phyloP scores from a whole-genome alignment of 2,113 vertebrate species.

The Coregonus clupeaformis region DNA sequence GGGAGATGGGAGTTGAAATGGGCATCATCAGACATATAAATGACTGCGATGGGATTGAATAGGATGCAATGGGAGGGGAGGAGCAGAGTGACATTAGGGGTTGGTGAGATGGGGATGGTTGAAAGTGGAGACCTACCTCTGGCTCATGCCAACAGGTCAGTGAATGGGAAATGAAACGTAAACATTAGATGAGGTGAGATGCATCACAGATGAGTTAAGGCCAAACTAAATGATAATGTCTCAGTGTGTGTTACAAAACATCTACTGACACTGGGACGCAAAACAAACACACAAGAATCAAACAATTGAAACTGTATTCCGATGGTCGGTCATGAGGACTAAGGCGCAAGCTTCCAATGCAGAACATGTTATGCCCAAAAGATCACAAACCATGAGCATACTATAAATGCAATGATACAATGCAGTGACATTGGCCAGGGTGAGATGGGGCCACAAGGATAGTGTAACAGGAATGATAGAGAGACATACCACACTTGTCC shows the following conservation, averaged over 20 bases:
- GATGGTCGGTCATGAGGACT: background rate
- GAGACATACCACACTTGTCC: slow-evolving; percentile 90
- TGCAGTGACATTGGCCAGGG: background rate
- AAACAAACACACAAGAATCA: background rate
- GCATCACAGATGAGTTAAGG: slow-evolving; percentile 71
- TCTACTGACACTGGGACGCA: background rate
- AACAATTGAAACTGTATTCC: background rate
- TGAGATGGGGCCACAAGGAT: background rate
- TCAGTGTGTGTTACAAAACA: background rate
- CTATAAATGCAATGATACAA: background rate
- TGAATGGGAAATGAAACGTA: slow-evolving; percentile 86
- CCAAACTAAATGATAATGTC: slow-evolving; percentile 49
- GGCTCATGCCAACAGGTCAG: slow-evolving; percentile 82
- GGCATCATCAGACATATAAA: background rate
- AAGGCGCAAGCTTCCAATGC: background rate
- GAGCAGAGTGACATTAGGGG: background rate
- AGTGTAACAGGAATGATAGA: no score
- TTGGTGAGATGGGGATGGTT: slow-evolving; percentile 25
- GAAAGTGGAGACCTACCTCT: slow-evolving; percentile 89
- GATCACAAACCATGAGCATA: no score
- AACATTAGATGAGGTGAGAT: slow-evolving; percentile 92
- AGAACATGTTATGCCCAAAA: no score
- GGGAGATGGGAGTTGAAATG: background rate
- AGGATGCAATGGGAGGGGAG: background rate
- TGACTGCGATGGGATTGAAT: background rate